Base-by-base conservation (phyloP, 2,888 invertebrate genomes). In the Conus canariensis region DNA sequence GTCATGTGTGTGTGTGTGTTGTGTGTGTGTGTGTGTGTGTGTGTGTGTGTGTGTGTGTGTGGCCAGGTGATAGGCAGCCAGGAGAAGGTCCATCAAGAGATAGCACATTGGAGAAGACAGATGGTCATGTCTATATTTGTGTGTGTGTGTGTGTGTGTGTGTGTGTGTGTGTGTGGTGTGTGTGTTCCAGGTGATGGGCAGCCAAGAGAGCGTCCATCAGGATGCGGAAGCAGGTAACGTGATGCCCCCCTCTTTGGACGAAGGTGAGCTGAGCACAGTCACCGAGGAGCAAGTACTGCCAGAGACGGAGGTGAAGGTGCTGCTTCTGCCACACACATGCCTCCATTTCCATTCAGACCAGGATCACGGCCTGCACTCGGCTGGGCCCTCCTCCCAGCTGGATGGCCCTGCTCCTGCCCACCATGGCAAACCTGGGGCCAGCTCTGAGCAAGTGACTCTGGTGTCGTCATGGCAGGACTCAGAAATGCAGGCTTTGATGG, bases 181-280 rank as follows among this genome's bases (percentile, higher is more conserved):
- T 64, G 58, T 59, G 45, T 45, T 12, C 4, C 25, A 95, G 95
- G 91, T 95, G 58, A 94, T 94, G 89, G 94, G 94, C 30, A 95
- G 95, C 74, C 94, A 95, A 87, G 95, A 95, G 88, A 94, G 94
- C 89, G 94, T 95, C 3, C 94, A 93, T 59, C 94, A 92, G 77
- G 95, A 95, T 86, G 92, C 92, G 16, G 95, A 95, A 82, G 93
- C 93, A 88, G 94, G 94, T 16, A 91, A 93, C 74, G 93, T 16
- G 12, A 6, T 92, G 19, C 92, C 93, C 5, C 92, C 92, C 8
- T 92, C 93, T 8, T 92, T 91, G 10, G 94, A 94, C 67, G 94
- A 95, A 25, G 91, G 92, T 0, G 94, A 95, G 89, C 93, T 92
- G 30, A 91, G 93, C 45, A 93, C 94, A 12, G 93, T 92, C 5